Conservation (phyloP, 2,113 vertebrate species). For the Scalopus aquaticus region DNA sequence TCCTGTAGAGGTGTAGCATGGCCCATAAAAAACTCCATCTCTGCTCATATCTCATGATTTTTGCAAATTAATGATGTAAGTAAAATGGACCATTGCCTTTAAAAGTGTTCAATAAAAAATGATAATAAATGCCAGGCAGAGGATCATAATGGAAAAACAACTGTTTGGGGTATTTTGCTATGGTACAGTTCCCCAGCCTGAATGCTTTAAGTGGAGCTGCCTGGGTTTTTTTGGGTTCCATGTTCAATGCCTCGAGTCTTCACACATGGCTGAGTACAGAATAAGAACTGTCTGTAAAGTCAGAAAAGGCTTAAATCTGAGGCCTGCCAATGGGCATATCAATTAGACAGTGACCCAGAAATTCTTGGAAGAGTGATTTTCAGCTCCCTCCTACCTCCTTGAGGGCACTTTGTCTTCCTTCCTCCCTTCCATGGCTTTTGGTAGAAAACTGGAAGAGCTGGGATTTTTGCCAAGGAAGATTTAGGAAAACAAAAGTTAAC, state of each 20-base stretch:
- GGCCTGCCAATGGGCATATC: constrained; percentile 91
- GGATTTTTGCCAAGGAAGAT: constrained; percentile 78
- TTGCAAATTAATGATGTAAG: constrained; percentile 84
- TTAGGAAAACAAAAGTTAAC: constrained; percentile 76
- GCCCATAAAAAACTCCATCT: constrained; percentile 68
- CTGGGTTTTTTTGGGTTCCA: constrained; percentile 50
- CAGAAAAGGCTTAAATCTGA: constrained; percentile 88
- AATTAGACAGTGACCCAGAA: constrained; percentile 97
- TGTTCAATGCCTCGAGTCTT: constrained; percentile 79
- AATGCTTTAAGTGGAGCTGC: constrained; percentile 62
- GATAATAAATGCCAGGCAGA: constrained; percentile 74
- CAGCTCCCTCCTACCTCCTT: constrained; percentile 80
- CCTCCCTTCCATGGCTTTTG: constrained; percentile 55
- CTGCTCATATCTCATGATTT: constrained; percentile 83
- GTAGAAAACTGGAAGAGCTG: constrained; percentile 78
- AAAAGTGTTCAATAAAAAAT: constrained; percentile 79
- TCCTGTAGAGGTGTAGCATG: constrained; percentile 69
- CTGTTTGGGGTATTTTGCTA: constrained; percentile 72
- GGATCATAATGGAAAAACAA: constrained; percentile 79
- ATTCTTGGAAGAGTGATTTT: constrained; percentile 90
- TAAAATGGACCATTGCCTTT: constrained; percentile 81
- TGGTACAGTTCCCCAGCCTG: constrained; percentile 75
- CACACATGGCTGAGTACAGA: constrained; percentile 83
- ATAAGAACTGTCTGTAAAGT: constrained; percentile 81
- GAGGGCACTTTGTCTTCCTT: constrained; percentile 71